Percentiles rank a stretch among this genome's conserved stretches.
phyloP scores from a whole-genome alignment of 2,888 invertebrate species.

The Brenthis hecate region DNA sequence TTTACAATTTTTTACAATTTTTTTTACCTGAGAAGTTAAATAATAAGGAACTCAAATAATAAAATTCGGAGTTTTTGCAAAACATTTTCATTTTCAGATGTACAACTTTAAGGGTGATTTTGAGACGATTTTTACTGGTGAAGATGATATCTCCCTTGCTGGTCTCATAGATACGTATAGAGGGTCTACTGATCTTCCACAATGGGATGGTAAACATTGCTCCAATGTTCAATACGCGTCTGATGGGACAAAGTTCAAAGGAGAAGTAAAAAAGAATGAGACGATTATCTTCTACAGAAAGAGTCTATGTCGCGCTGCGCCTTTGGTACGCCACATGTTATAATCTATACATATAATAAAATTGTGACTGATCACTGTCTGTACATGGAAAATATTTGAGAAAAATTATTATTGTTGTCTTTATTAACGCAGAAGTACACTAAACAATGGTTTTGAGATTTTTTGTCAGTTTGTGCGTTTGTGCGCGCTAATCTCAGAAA shows the following conservation, averaged over 20 bases:
- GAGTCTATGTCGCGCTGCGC: constrained; percentile 92
- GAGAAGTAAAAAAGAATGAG: constrained; percentile 86
- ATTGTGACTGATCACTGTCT: too few species aligned
- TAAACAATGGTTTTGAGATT: too few species aligned
- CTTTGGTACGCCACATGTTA: constrained; percentile 81
- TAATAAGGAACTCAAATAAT: too few species aligned
- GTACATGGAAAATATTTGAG: too few species aligned
- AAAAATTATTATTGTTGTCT: too few species aligned
- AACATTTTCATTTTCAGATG: constrained; percentile 83
- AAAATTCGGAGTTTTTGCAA: neutral
- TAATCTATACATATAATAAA: neutral
- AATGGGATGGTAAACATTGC: constrained; percentile 90
- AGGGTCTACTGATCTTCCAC: constrained; percentile 87
- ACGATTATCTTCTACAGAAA: constrained; percentile 90
- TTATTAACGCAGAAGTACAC: too few species aligned
- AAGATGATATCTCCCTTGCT: constrained; percentile 80
- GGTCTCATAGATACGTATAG: constrained; percentile 90
- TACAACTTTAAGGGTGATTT: constrained; percentile 91
- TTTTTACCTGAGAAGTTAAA: too few species aligned
- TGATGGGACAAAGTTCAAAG: constrained; percentile 92
- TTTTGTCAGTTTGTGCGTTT: too few species aligned
- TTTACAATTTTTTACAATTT: too few species aligned
- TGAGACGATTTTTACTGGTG: constrained; percentile 90
- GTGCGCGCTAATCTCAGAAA: too few species aligned
- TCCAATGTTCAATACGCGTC: constrained; percentile 89